Percentiles rank a stretch among this genome's conserved stretches.
phyloP scores from a whole-genome alignment of 2,797 vertebrate genomes.

The Australoheros facetus region DNA sequence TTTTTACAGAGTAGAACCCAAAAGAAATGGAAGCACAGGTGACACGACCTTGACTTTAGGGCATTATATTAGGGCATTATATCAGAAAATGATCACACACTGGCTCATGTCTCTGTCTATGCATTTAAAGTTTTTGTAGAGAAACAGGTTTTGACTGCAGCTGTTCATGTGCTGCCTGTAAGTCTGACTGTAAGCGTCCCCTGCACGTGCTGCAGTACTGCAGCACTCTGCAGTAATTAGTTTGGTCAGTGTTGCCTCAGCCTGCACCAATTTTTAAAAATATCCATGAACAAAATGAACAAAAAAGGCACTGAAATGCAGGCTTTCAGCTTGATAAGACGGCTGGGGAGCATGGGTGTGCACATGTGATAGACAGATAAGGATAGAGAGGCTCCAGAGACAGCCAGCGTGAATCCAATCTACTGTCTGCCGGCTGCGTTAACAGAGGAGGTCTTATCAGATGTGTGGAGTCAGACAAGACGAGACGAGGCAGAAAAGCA shows the following conservation, averaged over 20 bases:
- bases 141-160: constrained; percentile 24
- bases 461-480: constrained; percentile 44
- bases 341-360: constrained; percentile 20
- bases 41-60: constrained; percentile 47
- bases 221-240: constrained; percentile 61
- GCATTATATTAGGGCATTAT: constrained; percentile 40
- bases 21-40: not conserved
- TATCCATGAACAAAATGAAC: not conserved
- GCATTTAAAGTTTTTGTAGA: constrained; percentile 7
- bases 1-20: constrained; percentile 17
- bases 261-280: constrained; percentile 17
- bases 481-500: constrained; percentile 37
- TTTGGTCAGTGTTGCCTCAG: constrained; percentile 13
- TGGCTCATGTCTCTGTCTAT: not conserved
- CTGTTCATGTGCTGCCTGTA: constrained; percentile 19
- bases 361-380: constrained; percentile 43
- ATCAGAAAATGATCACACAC: constrained; percentile 10
- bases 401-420: constrained; percentile 45
- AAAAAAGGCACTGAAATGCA: not conserved
- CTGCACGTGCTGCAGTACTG: constrained; percentile 59
- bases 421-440: constrained; percentile 59
- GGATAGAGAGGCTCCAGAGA: constrained; percentile 27
- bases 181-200: constrained; percentile 26
- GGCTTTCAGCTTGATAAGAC: constrained; percentile 12
- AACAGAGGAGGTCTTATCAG: constrained; percentile 65